Conservation (phyloP, 2,113 vertebrate species). For the Zosterops japonicus region DNA sequence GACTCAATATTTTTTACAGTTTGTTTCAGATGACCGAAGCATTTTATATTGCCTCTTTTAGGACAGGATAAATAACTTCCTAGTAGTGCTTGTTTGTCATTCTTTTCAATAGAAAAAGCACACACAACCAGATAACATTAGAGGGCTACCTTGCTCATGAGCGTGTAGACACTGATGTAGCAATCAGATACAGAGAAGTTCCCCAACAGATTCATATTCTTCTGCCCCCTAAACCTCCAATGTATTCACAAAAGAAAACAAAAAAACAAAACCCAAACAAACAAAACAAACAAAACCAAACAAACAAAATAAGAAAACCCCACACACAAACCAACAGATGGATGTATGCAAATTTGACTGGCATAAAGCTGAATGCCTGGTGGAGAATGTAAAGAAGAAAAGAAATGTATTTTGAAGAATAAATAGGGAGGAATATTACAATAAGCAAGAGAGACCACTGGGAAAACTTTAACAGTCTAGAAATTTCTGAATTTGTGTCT, state of each 20-base stretch:
- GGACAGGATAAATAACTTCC: not conserved
- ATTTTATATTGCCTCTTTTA: not conserved
- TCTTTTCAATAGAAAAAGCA: not conserved
- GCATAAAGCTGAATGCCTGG: not conserved
- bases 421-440: not conserved
- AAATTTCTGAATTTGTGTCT: not conserved
- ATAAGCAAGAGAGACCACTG: not conserved
- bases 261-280: not conserved
- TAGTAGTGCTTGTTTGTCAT: not conserved
- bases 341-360: not conserved
- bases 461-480: not conserved
- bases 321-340: fast-evolving
- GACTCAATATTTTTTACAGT: not conserved
- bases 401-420: not conserved
- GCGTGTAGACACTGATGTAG: not conserved
- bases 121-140: not conserved
- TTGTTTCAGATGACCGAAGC: not conserved
- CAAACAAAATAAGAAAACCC: too few species aligned
- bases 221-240: not conserved
- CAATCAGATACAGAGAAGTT: not conserved
- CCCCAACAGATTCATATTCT: not conserved
- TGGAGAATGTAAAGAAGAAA: not conserved
- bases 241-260: not conserved
- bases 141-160: not conserved
- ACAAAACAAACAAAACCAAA: not conserved